Conservation (phyloP, 2,888 invertebrate species). For the Macaria notata region DNA sequence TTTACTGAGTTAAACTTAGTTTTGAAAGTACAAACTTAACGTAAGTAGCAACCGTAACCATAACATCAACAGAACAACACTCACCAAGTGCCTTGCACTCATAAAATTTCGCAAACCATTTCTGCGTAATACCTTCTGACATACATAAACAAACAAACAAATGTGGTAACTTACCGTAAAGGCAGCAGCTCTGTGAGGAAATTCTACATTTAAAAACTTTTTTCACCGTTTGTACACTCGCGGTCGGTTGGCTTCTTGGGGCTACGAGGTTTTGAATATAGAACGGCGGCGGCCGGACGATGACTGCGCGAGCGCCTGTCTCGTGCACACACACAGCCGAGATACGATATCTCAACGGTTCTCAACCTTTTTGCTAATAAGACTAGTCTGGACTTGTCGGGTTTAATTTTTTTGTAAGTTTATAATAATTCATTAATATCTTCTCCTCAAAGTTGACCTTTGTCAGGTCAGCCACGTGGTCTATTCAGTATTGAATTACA, state of each 20-base stretch:
- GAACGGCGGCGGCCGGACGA: conserved; percentile 55
- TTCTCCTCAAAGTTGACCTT: no score
- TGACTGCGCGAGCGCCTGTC: conserved; percentile 57
- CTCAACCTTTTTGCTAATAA: conserved; percentile 1
- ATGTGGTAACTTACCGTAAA: conserved; percentile 14
- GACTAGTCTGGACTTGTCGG: background rate
- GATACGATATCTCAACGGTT: conserved; percentile 27
- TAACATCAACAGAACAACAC: no score
- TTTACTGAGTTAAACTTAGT: no score
- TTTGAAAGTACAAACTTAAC: no score
- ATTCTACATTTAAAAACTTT: conserved; percentile 33
- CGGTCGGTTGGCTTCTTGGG: conserved; percentile 14
- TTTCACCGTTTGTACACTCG: conserved; percentile 21
- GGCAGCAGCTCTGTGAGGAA: conserved; percentile 14
- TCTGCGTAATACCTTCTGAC: no score
- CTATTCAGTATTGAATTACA: no score
- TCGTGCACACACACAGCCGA: conserved; percentile 44
- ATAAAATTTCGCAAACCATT: no score
- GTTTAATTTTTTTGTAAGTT: no score
- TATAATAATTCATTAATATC: no score
- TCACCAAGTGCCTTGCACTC: no score
- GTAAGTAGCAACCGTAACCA: no score
- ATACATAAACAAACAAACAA: conserved; percentile 2
- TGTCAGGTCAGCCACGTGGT: no score
- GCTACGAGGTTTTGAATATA: conserved; percentile 19